These are phyloP conservation scores for Misgurnus anguillicaudatus DNA, from an alignment of 2,113 vertebrate species.

Conservation along the genomic window DNA sequence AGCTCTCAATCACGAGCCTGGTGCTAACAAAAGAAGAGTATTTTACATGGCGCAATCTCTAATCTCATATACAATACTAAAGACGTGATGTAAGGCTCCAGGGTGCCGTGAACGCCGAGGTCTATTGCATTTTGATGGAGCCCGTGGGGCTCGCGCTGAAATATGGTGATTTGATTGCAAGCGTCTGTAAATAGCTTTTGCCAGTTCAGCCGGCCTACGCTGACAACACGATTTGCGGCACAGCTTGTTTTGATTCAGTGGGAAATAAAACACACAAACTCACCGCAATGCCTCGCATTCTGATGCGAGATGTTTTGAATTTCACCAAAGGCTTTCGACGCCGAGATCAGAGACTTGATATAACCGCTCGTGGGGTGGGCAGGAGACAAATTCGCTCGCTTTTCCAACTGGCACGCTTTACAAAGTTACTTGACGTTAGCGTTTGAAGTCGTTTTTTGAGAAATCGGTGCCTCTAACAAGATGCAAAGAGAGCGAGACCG, in stretches of 20 bases:
- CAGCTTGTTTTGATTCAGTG: slow-evolving; percentile 49
- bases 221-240: slow-evolving; percentile 47
- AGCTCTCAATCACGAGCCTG: slow-evolving; percentile 2
- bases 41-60: slow-evolving; percentile 9
- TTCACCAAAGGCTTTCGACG: slow-evolving; percentile 10
- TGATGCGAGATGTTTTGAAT: slow-evolving; percentile 22
- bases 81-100: slow-evolving; percentile 53
- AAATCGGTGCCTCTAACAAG: neutral
- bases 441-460: neutral
- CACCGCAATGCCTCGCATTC: neutral
- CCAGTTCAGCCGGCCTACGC: slow-evolving; percentile 26
- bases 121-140: slow-evolving; percentile 33
- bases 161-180: slow-evolving; percentile 51
- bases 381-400: slow-evolving; percentile 14
- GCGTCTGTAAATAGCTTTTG: slow-evolving; percentile 49
- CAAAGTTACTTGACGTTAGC: slow-evolving; percentile 2
- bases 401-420: slow-evolving; percentile 15
- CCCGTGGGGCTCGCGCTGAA: slow-evolving; percentile 30
- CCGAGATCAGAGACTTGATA: slow-evolving; percentile 43
- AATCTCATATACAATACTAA: slow-evolving; percentile 41
- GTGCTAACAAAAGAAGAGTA: neutral
- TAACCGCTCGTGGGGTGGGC: slow-evolving; percentile 1
- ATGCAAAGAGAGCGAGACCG: neutral
- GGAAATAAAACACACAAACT: slow-evolving; percentile 32
- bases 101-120: slow-evolving; percentile 30